These are phyloP conservation scores for Mobula birostris DNA, from an alignment of 2,113 vertebrate genomes.

Conservation along the genomic window DNA sequence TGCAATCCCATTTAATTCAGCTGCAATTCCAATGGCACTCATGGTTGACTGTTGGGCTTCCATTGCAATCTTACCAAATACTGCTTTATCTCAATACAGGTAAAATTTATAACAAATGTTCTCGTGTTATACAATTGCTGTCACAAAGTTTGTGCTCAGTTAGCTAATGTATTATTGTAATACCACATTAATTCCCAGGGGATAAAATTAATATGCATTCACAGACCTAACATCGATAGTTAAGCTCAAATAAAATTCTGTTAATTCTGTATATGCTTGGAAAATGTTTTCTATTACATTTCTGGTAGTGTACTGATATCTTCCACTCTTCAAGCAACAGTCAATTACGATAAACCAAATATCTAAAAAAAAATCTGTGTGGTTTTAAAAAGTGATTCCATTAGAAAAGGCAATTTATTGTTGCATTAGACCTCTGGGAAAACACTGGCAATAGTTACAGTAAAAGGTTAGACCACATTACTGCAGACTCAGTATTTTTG, in stretches of 20 bases:
- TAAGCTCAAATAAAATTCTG: not conserved
- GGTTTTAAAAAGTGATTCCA: not conserved
- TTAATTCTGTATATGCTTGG: not conserved
- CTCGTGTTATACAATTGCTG: not conserved
- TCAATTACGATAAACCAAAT: conserved; percentile 16
- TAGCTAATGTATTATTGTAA: not conserved
- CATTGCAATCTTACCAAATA: not conserved
- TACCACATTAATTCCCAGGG: not conserved
- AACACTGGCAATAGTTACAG: not conserved
- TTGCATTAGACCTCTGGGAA: not conserved
- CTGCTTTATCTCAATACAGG: not conserved
- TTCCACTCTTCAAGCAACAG: not conserved
- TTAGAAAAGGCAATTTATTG: conserved; percentile 14
- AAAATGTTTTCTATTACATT: not conserved
- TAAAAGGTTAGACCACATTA: not conserved
- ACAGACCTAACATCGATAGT: not conserved
- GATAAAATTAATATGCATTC: not conserved
- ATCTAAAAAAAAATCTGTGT: not conserved
- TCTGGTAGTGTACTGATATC: not conserved
- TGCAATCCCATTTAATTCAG: not conserved
- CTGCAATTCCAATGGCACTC: not conserved
- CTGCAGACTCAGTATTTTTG: not conserved
- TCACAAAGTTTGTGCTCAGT: not conserved
- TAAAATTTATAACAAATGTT: not conserved
- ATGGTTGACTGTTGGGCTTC: not conserved